Conservation (phyloP, 1,140 invertebrate species). For the Aphelenchoides besseyi region DNA sequence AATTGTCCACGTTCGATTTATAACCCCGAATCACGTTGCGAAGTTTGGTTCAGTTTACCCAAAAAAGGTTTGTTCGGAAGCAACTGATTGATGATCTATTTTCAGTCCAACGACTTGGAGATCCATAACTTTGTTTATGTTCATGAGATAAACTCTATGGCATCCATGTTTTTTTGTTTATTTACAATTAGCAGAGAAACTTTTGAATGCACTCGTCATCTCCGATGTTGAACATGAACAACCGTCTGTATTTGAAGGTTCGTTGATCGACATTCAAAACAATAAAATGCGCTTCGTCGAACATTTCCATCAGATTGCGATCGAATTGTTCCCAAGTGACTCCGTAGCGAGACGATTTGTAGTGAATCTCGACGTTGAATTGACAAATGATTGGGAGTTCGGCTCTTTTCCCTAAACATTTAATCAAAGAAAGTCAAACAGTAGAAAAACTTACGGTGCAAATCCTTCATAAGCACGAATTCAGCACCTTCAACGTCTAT, state of each 20-base stretch:
- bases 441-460: slow-evolving; percentile 9
- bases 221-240: neutral
- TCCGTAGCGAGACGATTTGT: neutral
- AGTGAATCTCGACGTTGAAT: neutral
- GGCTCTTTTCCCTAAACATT: neutral
- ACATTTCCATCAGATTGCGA: neutral
- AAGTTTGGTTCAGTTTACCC: neutral
- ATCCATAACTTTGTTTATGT: too few species aligned
- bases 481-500: slow-evolving; percentile 12
- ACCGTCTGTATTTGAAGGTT: neutral
- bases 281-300: neutral
- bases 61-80: neutral
- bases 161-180: too few species aligned
- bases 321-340: neutral
- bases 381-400: neutral
- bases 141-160: too few species aligned
- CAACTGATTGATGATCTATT: neutral
- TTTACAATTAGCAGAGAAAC: neutral
- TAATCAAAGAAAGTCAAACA: neutral
- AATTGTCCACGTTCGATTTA: neutral
- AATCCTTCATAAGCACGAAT: neutral
- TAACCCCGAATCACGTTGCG: neutral
- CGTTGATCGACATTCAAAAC: neutral
- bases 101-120: neutral
- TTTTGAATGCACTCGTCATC: neutral